Percentiles rank a stretch among this genome's conserved stretches.
Evolutionary conservation across 2,888 invertebrate genomes (phyloP).

Genomic region (Drosophila parthenogenetica): DNA sequence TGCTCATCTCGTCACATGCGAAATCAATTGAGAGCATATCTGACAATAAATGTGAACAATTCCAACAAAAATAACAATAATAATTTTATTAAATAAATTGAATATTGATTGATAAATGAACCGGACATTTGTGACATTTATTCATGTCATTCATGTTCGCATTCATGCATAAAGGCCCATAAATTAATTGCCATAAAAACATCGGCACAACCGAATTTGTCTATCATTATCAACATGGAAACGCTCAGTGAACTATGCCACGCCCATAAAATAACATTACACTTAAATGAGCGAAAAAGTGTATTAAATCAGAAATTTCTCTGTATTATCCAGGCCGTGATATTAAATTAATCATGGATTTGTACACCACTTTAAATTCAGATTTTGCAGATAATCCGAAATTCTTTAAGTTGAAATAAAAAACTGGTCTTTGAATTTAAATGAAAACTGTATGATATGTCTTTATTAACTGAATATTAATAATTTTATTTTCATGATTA

Average conservation of each 20-base stretch:
- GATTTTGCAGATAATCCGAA: no score
- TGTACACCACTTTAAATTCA: no score
- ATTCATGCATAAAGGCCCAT: slow-evolving; percentile 60
- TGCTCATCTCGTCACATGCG: slow-evolving; percentile 2
- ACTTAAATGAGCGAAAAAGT: not conserved
- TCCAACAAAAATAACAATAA: slow-evolving; percentile 37
- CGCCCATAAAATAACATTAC: slow-evolving; percentile 4
- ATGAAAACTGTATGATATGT: no score
- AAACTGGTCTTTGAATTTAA: no score
- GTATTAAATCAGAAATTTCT: no score
- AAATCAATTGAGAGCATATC: slow-evolving; percentile 24
- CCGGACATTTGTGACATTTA: slow-evolving; percentile 66
- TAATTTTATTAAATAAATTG: slow-evolving; percentile 63
- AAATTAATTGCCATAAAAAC: slow-evolving; percentile 66
- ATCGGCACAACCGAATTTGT: slow-evolving; percentile 30
- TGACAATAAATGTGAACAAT: slow-evolving; percentile 18
- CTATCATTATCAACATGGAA: slow-evolving; percentile 17
- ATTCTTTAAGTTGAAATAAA: no score
- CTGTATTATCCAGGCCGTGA: no score
- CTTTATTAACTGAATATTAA: no score
- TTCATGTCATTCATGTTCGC: slow-evolving; percentile 61
- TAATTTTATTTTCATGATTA: no score
- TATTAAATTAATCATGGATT: no score
- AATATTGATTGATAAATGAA: slow-evolving; percentile 68
- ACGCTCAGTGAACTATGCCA: not conserved